Percentiles rank a stretch among this genome's conserved stretches.
Evolutionary conservation across 2,888 invertebrate species (phyloP).

Genomic region (Orchesella flavescens): DNA sequence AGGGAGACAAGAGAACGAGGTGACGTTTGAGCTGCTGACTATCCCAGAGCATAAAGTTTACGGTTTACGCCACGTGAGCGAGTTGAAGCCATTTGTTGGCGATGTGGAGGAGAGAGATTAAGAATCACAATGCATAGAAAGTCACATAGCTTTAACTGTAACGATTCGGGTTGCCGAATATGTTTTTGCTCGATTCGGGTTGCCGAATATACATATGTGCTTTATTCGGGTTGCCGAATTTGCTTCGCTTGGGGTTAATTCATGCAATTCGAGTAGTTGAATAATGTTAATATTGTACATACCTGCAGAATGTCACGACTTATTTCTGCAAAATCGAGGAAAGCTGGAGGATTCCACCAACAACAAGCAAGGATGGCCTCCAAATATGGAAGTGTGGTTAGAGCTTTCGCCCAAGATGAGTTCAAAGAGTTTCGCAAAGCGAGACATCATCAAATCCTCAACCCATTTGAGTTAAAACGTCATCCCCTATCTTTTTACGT

Average conservation of each 20-base stretch:
- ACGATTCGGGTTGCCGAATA: not conserved
- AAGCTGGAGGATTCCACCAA: not conserved
- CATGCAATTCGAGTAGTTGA: no score
- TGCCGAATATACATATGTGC: no score
- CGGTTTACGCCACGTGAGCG: not conserved
- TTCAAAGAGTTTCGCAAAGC: no score
- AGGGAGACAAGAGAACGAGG: not conserved
- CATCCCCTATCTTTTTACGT: no score
- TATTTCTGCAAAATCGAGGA: not conserved
- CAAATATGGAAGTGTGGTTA: no score
- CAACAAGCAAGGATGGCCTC: not conserved
- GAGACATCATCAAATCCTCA: no score
- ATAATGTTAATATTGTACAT: not conserved
- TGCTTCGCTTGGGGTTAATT: no score
- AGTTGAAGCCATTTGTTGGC: not conserved
- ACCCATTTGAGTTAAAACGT: no score
- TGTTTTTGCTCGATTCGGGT: not conserved
- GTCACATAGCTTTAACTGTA: no score
- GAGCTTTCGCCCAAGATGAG: no score
- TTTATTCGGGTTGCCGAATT: no score
- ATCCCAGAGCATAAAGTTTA: slow-evolving; percentile 9
- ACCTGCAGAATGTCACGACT: not conserved
- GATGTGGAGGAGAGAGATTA: not conserved
- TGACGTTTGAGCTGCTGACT: not conserved
- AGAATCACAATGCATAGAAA: no score